Base-by-base conservation (phyloP, 2,888 invertebrate species). In the Polyommatus icarus region DNA sequence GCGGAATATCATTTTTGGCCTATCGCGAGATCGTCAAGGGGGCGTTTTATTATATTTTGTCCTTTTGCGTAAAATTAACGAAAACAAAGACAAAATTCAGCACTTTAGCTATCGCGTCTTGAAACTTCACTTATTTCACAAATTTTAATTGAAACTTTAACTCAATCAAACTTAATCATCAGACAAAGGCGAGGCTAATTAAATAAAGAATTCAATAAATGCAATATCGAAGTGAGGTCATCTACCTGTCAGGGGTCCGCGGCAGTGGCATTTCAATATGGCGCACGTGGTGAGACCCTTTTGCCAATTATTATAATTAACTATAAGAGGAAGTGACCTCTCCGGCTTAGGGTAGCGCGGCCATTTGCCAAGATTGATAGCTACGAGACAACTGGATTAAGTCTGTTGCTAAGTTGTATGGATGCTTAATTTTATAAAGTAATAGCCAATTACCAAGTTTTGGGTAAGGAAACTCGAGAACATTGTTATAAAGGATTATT, bases 241-340 rank as follows among this genome's bases (percentile, higher is more conserved):
- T 77, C 80, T 82, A 82, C 81, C 79, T 79, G 81, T 79, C 80
- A 81, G 83, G 83, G 82, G 79, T 82, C 79, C 80, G 80, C 81
- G 36, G 82, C 84, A 89, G 86, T 87, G 87, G 87, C 84, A 85
- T 84, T 83, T 83, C 81, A 84, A 84, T 83, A 87, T 86, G 84
- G 87, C 83, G 83, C 85, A 84, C 86, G 87, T 85, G 86, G 84
- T 86, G 81, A 83, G 88, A 84, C 86, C 89, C 88, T 88, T 88
- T 86, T 85, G 84, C 89, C 91, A 92, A 92, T 92, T 93, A 93
- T 91, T 89, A 92, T 92, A 93, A 93, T 92, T 93, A 93, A 93
- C 90, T 91, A 87, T 88, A 87, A 90, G 89, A 90, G 92, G 91
- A 92, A 93, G 89, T 93, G 93, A 92, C 93, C 93, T 92, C 91